A percentile compares a stretch with the other conserved stretches of the same genome.
These are phyloP conservation scores for Solea senegalensis DNA, from an alignment of 2,113 vertebrate species.

Conservation along the genomic window DNA sequence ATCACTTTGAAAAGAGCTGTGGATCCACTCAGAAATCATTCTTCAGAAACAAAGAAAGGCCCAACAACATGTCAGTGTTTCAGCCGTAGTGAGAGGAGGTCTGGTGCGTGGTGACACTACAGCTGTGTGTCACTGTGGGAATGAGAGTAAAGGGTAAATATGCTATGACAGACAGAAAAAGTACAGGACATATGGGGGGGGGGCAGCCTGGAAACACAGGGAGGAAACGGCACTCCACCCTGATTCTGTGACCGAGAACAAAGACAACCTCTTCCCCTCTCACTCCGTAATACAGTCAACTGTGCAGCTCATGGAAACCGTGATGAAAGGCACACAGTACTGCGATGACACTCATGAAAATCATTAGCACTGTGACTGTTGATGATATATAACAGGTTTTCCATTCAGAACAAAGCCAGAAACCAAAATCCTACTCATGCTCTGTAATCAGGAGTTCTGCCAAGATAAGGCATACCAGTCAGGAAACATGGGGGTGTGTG, in stretches of 20 bases:
- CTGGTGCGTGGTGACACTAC: slow-evolving; percentile 47
- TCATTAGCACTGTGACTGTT: slow-evolving; percentile 2
- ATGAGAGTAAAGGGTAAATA: slow-evolving; percentile 46
- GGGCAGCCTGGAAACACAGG: slow-evolving; percentile 72
- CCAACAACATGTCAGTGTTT: slow-evolving; percentile 26
- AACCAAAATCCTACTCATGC: not conserved
- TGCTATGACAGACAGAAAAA: slow-evolving; percentile 57
- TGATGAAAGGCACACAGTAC: slow-evolving; percentile 6
- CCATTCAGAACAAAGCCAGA: slow-evolving; percentile 21
- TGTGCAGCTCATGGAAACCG: slow-evolving; percentile 28
- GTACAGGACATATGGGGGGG: slow-evolving; percentile 35
- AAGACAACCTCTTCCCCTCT: slow-evolving; percentile 73
- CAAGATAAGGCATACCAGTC: slow-evolving; percentile 61
- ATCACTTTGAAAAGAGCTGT: slow-evolving; percentile 20
- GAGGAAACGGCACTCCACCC: slow-evolving; percentile 83
- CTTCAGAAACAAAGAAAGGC: slow-evolving; percentile 28
- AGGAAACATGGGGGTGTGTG: slow-evolving; percentile 60
- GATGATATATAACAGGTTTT: not conserved
- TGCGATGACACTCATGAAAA: not conserved
- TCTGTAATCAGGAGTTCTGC: slow-evolving; percentile 45
- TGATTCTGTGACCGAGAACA: slow-evolving; percentile 73
- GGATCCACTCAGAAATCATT: slow-evolving; percentile 27
- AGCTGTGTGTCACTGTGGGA: slow-evolving; percentile 47
- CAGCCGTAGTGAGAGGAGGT: slow-evolving; percentile 43
- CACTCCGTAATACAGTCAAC: slow-evolving; percentile 52